These are phyloP conservation scores for Psephotus haematonotus DNA, from an alignment of 2,113 vertebrate species.

Conservation along the genomic window DNA sequence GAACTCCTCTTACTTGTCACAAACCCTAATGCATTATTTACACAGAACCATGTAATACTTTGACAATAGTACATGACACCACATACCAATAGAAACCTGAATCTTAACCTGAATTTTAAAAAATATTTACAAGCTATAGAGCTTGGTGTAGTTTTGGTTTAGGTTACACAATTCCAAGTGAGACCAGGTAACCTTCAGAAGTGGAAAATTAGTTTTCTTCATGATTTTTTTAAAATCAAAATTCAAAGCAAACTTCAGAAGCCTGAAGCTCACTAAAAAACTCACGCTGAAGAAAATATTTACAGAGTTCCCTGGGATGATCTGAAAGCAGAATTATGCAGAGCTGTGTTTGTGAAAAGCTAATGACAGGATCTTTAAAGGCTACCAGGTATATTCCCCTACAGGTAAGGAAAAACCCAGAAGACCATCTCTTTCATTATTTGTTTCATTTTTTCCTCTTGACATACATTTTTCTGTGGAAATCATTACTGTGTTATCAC, in stretches of 20 bases:
- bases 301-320: neutral
- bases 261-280: neutral
- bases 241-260: neutral
- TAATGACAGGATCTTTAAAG: neutral
- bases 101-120: neutral
- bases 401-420: neutral
- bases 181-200: neutral
- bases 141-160: neutral
- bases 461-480: neutral
- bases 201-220: neutral
- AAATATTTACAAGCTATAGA: neutral
- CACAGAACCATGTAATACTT: neutral
- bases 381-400: neutral
- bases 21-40: neutral
- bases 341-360: neutral
- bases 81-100: neutral
- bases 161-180: neutral
- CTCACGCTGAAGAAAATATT: neutral
- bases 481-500: neutral
- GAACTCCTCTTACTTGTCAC: neutral
- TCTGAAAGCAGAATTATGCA: neutral
- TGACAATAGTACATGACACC: neutral
- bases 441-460: neutral
- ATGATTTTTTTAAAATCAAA: neutral
- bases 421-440: neutral